Conservation (phyloP, 2,888 invertebrate species). For the Oligia latruncula region DNA sequence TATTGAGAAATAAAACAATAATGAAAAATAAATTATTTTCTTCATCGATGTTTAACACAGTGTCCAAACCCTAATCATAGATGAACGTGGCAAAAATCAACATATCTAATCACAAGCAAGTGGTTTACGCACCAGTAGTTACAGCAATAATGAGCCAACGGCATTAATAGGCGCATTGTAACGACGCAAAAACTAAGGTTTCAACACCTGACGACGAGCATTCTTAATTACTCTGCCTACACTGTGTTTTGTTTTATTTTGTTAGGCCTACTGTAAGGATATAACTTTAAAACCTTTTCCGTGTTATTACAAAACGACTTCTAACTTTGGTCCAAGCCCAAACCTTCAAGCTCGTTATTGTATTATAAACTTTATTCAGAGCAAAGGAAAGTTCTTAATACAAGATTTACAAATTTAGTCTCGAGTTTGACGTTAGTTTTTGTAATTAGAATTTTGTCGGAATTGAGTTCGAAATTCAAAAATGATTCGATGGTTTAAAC, state of each 20-base stretch:
- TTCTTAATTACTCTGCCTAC: conserved; percentile 24
- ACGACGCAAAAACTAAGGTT: conserved; percentile 47
- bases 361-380: too few species aligned
- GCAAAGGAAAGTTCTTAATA: too few species aligned
- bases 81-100: conserved; percentile 48
- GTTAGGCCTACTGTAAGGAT: background rate
- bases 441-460: too few species aligned
- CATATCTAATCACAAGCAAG: conserved; percentile 54
- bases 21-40: background rate
- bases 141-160: conserved; percentile 61
- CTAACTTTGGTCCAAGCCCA: too few species aligned
- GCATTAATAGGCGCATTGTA: conserved; percentile 48
- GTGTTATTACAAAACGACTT: too few species aligned
- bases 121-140: conserved; percentile 56
- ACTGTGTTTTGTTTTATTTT: background rate
- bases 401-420: too few species aligned
- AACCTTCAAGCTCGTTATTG: too few species aligned
- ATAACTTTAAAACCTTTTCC: too few species aligned
- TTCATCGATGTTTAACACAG: background rate
- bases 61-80: conserved; percentile 45
- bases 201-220: conserved; percentile 45
- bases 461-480: too few species aligned
- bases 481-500: too few species aligned
- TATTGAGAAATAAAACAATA: background rate
- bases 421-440: too few species aligned